Base-by-base conservation (phyloP, 2,113 vertebrate genomes). In the Morone saxatilis region DNA sequence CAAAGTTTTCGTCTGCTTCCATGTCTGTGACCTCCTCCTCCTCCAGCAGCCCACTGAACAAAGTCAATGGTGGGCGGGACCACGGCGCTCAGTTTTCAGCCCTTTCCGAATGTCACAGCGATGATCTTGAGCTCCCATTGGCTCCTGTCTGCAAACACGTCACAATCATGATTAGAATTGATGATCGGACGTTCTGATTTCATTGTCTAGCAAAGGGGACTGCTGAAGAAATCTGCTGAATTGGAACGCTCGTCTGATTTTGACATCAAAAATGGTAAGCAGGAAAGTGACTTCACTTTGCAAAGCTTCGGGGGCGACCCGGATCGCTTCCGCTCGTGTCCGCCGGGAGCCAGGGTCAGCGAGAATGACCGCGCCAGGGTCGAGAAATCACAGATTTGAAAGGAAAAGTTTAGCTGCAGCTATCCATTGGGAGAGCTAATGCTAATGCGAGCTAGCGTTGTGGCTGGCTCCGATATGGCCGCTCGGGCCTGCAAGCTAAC, bases 111-210 rank as follows among this genome's bases (percentile, higher is more conserved):
- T 92, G 94, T 95, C 92, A 94, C 92, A 86, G 91, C 94, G 84
- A 93, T 96, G 97, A 97, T 97, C 94, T 95, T 75, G 86, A 74
- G 71, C 88, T 84, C 81, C 91, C 83, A 98, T 99, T 98, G 97
- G 97, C 94, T 93, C 95, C 93, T 97, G 96, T 97, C 97, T 97
- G 92, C 84, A 7, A 68, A 93, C 61, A 98, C 97, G 97, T 98
- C 97, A 98, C 97, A 95, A 99, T 98, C 97, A 99, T 97, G 97
- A 98, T 97, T 97, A 97, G 97, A 98, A 97, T 98, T 98, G 97
- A 98, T 97, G 97, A 99, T 99, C 96, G 96, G 97, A 97, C 96
- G 95, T 94, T 97, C 93, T 98, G 97, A 98, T 98, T 98, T 98
- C 97, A 98, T 99, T 99, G 97, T 99, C 96, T 98, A 94, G 97